Conservation (phyloP, 2,888 invertebrate species). For the Sphaerophoria taeniata region DNA sequence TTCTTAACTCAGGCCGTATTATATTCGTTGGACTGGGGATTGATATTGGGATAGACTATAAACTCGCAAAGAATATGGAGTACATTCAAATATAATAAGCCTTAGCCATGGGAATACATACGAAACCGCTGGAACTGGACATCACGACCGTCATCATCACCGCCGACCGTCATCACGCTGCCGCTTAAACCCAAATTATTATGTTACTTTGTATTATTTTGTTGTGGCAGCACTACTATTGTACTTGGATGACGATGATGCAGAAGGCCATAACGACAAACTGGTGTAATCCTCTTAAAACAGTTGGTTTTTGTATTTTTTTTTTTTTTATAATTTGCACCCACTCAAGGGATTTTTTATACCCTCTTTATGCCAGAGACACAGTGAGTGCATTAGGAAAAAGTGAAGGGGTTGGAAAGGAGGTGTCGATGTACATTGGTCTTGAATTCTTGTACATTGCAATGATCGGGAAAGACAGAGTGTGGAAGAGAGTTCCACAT, state of each 20-base stretch:
- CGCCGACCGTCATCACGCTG: no score
- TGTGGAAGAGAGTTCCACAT: no score
- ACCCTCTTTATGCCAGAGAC: no score
- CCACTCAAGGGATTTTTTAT: no score
- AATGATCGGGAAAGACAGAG: no score
- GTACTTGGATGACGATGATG: not conserved
- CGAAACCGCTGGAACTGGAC: not conserved
- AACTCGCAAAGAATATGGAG: slow-evolving; percentile 29
- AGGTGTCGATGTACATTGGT: no score
- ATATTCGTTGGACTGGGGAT: not conserved
- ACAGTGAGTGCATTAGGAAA: no score
- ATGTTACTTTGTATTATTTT: slow-evolving; percentile 56
- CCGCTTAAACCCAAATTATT: slow-evolving; percentile 62
- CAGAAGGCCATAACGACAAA: not conserved
- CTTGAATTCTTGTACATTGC: no score
- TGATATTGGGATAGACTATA: slow-evolving; percentile 17
- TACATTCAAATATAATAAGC: slow-evolving; percentile 31
- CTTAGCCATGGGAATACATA: slow-evolving; percentile 23
- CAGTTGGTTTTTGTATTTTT: slow-evolving; percentile 30
- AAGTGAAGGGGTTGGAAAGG: no score
- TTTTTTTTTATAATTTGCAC: slow-evolving; percentile 50
- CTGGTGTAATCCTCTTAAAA: slow-evolving; percentile 64
- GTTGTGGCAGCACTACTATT: slow-evolving; percentile 17
- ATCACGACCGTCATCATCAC: not conserved
- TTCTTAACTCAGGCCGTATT: slow-evolving; percentile 74